Conservation (phyloP, 1,140 invertebrate species). For the Conus betulinus region DNA sequence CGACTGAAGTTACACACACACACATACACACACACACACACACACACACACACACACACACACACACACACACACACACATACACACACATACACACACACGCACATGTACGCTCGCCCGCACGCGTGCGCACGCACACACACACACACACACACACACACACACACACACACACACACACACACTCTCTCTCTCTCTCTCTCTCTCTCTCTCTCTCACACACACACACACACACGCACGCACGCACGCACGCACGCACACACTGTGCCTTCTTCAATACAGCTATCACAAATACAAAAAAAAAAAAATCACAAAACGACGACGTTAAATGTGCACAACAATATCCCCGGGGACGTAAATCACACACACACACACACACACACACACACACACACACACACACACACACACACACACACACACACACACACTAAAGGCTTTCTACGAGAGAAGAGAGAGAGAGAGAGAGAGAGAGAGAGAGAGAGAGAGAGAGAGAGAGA, state of each 20-base stretch:
- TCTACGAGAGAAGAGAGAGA: no score
- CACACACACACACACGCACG: no score
- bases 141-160: neutral
- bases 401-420: no score
- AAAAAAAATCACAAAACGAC: neutral
- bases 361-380: neutral
- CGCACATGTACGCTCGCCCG: neutral
- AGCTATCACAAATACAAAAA: neutral
- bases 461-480: no score
- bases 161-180: conserved; percentile 18
- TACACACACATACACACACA: neutral
- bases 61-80: conserved; percentile 27
- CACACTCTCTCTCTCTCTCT: neutral
- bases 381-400: neutral
- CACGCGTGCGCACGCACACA: neutral
- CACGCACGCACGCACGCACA: no score
- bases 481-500: no score
- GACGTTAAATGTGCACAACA: no score
- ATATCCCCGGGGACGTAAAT: neutral
- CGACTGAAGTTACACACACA: neutral
- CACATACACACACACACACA: conserved; percentile 6
- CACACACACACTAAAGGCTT: no score
- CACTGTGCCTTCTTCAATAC: no score
- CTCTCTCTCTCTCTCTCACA: no score
- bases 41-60: conserved; percentile 16